These are phyloP conservation scores for Danionella cerebrum DNA, from an alignment of 2,113 vertebrate genomes.

Conservation along the genomic window DNA sequence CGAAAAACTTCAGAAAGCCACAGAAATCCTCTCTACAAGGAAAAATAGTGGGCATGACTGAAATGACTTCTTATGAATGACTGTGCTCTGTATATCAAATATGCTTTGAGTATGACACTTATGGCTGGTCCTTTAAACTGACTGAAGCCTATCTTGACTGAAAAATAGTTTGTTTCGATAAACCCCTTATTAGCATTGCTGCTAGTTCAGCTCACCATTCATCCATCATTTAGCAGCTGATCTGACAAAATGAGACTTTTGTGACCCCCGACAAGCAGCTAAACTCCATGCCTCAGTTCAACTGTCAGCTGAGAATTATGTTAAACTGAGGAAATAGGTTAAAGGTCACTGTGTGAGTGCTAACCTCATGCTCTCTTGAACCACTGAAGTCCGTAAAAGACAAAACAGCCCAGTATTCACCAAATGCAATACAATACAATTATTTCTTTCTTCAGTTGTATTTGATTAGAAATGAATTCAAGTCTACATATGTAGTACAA, in stretches of 20 bases:
- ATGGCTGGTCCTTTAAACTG: neutral
- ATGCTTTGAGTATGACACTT: neutral
- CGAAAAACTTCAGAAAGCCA: slow-evolving; percentile 19
- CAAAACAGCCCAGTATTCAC: neutral
- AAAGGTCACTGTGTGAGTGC: slow-evolving; percentile 54
- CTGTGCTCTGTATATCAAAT: neutral
- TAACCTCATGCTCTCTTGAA: slow-evolving; percentile 15
- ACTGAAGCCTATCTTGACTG: neutral
- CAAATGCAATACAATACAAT: neutral
- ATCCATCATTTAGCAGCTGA: slow-evolving; percentile 82
- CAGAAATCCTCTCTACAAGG: slow-evolving; percentile 5
- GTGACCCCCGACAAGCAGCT: slow-evolving; percentile 83
- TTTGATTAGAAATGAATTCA: too few species aligned
- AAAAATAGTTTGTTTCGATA: slow-evolving; percentile 24
- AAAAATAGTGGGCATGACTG: neutral
- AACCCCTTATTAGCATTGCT: slow-evolving; percentile 37
- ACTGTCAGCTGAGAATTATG: slow-evolving; percentile 93
- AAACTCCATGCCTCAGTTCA: slow-evolving; percentile 84
- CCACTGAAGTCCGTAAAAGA: neutral
- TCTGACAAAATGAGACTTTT: slow-evolving; percentile 83
- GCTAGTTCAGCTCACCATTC: slow-evolving; percentile 42
- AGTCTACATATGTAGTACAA: too few species aligned
- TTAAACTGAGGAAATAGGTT: slow-evolving; percentile 56
- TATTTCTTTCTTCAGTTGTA: too few species aligned
- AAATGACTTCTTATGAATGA: too few species aligned